phyloP scores from a whole-genome alignment of 2,888 invertebrate species.

The Pycnomerus fuliginosus region DNA sequence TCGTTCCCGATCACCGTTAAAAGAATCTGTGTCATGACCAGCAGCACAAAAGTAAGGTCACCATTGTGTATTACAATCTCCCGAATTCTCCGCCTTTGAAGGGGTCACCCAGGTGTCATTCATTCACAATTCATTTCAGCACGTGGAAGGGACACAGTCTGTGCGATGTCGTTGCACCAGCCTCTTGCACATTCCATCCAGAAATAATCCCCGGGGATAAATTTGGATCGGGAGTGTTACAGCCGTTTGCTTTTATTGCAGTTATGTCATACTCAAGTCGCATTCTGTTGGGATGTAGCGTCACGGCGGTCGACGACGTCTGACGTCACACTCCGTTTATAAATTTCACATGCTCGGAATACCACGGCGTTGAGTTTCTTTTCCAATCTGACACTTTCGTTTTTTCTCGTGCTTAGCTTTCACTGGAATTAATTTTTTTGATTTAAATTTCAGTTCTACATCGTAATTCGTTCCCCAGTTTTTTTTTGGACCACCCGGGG shows the following conservation, averaged over 20 bases:
- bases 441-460: too few species aligned
- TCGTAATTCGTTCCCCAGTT: too few species aligned
- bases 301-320: conserved; percentile 2
- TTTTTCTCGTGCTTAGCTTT: too few species aligned
- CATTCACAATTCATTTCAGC: too few species aligned
- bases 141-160: conserved; percentile 1
- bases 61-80: conserved; percentile 14
- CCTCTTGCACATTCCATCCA: not conserved
- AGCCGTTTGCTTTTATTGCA: not conserved
- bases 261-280: conserved; percentile 2
- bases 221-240: too few species aligned
- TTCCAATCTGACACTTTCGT: too few species aligned
- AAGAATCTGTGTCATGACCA: conserved; percentile 27
- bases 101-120: too few species aligned
- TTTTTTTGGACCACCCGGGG: too few species aligned
- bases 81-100: too few species aligned
- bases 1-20: conserved; percentile 24
- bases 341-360: not conserved
- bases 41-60: conserved; percentile 21
- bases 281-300: not conserved
- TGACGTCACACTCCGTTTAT: conserved; percentile 4
- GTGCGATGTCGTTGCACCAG: not conserved
- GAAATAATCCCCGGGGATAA: not conserved
- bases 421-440: too few species aligned
- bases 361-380: too few species aligned